Evolutionary conservation across 2,113 vertebrate species (phyloP), one percentile per base, ranked within the genome.

Genomic region (Poecilia latipinna): DNA sequence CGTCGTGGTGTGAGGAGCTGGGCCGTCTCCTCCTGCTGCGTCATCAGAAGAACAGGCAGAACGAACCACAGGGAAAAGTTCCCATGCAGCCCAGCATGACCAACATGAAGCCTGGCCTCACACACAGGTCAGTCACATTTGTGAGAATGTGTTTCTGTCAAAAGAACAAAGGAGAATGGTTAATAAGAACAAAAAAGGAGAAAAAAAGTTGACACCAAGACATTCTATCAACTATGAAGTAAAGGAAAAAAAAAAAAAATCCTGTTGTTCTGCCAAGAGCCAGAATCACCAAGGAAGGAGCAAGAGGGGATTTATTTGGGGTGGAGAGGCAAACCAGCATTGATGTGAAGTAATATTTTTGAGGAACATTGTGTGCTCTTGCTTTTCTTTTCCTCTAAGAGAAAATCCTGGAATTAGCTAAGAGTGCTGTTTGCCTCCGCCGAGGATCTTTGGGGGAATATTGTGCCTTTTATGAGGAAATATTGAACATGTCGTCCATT

Each of bases 31-130:
- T 99, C 88, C 95, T 99, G 87, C 96, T 99, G 86, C 98, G 98
- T 92, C 98, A 99, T 93, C 98, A 99, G 96, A 99, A 99, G 93
- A 99, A 95, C 95, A 94, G 98, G 80, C 98, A 99, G 94, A 99
- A 94, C 94, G 98, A 99, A 82, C 95, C 97, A 61, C 97, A 96
- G 1, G 97, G 96, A 90, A 99, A 99, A 91, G 95, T 97, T 75
- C 96, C 97, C 93, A 97, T 99, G 96, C 98, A 99, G 96, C 96
- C 96, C 70, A 96, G 96, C 94, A 97, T 99, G 96, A 99, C 95
- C 96, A 97, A 96, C 94, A 99, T 99, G 97, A 99, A 99, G 96
- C 97, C 97, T 74, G 95, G 97, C 88, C 96, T 99, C 91, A 98
- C 98, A 22, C 98, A 99, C 91, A 96, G 98, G 97, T 99, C 93